Percentiles rank a stretch among this genome's conserved stretches.
These are phyloP conservation scores for Zaprionus tsacasi DNA, from an alignment of 1,140 invertebrate genomes.

Conservation along the genomic window DNA sequence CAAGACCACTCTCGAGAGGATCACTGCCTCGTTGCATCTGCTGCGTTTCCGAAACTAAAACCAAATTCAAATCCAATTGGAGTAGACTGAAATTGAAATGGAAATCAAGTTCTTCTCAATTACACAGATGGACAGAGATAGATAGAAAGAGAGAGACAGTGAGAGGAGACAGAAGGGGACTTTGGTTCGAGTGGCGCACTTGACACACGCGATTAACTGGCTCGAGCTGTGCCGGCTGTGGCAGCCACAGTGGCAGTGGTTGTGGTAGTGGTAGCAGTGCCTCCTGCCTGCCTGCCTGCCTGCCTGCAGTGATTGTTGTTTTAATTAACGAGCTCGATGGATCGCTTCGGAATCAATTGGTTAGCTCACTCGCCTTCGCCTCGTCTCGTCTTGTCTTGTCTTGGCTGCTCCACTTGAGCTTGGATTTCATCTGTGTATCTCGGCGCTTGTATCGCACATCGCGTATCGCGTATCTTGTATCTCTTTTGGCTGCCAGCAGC, in stretches of 20 bases:
- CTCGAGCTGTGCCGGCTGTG: slow-evolving; percentile 26
- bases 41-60: slow-evolving; percentile 5
- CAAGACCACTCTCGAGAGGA: neutral
- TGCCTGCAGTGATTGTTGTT: slow-evolving; percentile 77
- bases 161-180: neutral
- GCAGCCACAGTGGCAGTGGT: slow-evolving; percentile 24
- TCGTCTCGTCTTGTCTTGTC: neutral
- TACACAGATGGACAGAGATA: slow-evolving; percentile 15
- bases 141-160: neutral
- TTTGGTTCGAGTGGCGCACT: slow-evolving; percentile 38
- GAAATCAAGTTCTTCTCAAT: slow-evolving; percentile 55
- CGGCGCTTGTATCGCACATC: slow-evolving; percentile 20
- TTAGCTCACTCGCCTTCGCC: slow-evolving; percentile 15
- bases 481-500: neutral
- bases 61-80: neutral
- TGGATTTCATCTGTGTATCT: slow-evolving; percentile 41
- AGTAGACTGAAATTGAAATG: slow-evolving; percentile 4
- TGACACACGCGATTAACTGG: slow-evolving; percentile 46
- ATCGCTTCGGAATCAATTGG: slow-evolving; percentile 55
- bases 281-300: slow-evolving; percentile 33
- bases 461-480: slow-evolving; percentile 22
- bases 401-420: slow-evolving; percentile 37
- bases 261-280: neutral
- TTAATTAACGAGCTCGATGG: slow-evolving; percentile 70
- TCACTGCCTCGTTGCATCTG: neutral